Percentiles rank a stretch among this genome's conserved stretches.
phyloP scores from a whole-genome alignment of 2,113 vertebrate genomes.

The Melanotaenia duboulayi region DNA sequence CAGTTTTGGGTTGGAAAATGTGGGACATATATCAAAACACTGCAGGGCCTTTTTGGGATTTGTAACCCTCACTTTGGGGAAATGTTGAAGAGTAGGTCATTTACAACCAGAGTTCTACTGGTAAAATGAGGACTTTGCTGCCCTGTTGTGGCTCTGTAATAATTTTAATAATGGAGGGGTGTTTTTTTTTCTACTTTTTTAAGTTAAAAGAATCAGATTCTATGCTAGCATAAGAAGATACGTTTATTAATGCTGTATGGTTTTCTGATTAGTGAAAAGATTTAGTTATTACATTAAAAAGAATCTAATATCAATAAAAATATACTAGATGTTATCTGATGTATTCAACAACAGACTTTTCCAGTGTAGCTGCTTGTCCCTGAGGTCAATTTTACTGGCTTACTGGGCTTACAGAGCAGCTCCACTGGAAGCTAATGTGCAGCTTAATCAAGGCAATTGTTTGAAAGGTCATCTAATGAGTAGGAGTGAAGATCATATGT shows the following conservation, averaged over 20 bases:
- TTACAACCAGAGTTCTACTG: not conserved
- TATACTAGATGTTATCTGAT: too few species aligned
- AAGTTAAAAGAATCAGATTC: too few species aligned
- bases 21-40: not conserved
- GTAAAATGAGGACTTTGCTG: too few species aligned
- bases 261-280: too few species aligned
- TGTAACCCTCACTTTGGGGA: not conserved
- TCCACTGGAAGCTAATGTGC: conserved; percentile 59
- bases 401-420: conserved; percentile 26
- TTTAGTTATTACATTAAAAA: too few species aligned
- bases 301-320: too few species aligned
- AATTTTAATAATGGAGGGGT: too few species aligned
- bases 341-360: too few species aligned
- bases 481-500: conserved; percentile 72
- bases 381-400: conserved; percentile 18
- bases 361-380: not conserved
- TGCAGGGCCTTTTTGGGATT: not conserved
- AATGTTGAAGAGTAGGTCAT: not conserved
- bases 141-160: too few species aligned
- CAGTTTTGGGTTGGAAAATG: not conserved
- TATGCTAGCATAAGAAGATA: too few species aligned
- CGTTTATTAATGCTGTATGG: too few species aligned
- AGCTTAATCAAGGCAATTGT: conserved; percentile 67
- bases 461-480: conserved; percentile 75
- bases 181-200: too few species aligned